Conservation (phyloP, 2,113 vertebrate species). For the Malurus alboscapulatus region DNA sequence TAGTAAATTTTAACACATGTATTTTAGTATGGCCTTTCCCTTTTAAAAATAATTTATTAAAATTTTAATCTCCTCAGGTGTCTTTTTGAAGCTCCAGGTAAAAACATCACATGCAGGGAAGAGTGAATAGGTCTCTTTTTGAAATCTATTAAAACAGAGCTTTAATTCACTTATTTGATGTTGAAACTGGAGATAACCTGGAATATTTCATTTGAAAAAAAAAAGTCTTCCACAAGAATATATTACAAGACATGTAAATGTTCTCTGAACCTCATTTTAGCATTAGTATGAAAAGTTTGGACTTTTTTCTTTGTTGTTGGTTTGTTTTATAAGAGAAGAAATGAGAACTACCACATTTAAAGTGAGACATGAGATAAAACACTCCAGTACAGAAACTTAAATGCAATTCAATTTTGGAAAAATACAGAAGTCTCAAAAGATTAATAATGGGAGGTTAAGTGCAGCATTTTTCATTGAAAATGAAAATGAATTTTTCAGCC, state of each 20-base stretch:
- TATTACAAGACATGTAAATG: neutral
- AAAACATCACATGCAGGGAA: neutral
- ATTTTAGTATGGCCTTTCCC: neutral
- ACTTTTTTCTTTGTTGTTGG: neutral
- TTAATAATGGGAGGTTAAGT: constrained; percentile 25
- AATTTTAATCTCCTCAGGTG: neutral
- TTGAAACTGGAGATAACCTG: neutral
- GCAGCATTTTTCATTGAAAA: neutral
- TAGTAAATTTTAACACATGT: neutral
- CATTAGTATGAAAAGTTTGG: neutral
- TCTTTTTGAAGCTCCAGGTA: neutral
- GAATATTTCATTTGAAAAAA: neutral
- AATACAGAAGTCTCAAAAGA: neutral
- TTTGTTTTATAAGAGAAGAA: neutral
- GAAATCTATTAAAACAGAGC: neutral
- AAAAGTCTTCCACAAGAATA: neutral
- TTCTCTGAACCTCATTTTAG: neutral
- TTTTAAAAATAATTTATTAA: neutral
- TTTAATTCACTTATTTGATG: neutral
- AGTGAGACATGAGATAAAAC: neutral
- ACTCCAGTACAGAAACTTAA: neutral
- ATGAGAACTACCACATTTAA: neutral
- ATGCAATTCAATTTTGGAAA: constrained; percentile 14
- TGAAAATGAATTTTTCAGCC: neutral
- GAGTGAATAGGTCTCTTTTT: neutral